Percentiles rank a stretch among this genome's conserved stretches.
Conservation (phyloP, 1,140 invertebrate species). For the Eufriesea mexicana region DNA sequence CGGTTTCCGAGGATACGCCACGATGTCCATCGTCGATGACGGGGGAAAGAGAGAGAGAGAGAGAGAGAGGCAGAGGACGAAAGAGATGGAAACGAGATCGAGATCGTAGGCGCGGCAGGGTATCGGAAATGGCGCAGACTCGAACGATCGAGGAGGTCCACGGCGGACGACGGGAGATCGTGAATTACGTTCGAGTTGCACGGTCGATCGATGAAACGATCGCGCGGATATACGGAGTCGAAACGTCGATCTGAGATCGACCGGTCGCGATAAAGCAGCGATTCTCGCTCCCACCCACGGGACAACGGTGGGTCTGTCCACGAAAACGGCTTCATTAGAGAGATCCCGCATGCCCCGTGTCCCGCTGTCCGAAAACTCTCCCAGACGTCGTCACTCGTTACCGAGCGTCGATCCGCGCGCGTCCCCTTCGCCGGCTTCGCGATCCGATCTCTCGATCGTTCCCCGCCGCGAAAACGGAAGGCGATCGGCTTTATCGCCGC, state of each 20-base stretch:
- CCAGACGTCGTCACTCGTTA: constrained; percentile 60
- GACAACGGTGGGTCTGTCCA: constrained; percentile 64
- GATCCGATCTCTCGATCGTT: not conserved
- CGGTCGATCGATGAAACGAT: constrained; percentile 61
- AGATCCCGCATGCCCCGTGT: constrained; percentile 52
- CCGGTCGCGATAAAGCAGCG: constrained; percentile 65
- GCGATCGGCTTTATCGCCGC: not conserved
- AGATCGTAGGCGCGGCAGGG: constrained; percentile 10
- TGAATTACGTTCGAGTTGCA: constrained; percentile 65
- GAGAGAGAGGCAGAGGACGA: not conserved
- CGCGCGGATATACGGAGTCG: constrained; percentile 43
- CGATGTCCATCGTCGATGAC: not conserved
- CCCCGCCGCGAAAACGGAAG: not conserved
- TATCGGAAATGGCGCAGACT: constrained; percentile 17
- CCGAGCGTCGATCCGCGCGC: constrained; percentile 47
- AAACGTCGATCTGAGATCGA: constrained; percentile 68
- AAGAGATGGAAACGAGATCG: constrained; percentile 28
- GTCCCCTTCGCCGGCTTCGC: not conserved
- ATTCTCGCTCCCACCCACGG: constrained; percentile 60
- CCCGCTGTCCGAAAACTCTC: constrained; percentile 56
- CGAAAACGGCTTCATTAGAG: constrained; percentile 75
- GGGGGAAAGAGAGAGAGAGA: too few relatives aligned
- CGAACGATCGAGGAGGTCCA: constrained; percentile 47
- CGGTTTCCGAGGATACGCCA: not conserved
- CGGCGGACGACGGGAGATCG: constrained; percentile 54